Evolutionary conservation across 2,113 vertebrate genomes (phyloP), one percentile per base, ranked within the genome.

Genomic region (Eolophus roseicapilla): DNA sequence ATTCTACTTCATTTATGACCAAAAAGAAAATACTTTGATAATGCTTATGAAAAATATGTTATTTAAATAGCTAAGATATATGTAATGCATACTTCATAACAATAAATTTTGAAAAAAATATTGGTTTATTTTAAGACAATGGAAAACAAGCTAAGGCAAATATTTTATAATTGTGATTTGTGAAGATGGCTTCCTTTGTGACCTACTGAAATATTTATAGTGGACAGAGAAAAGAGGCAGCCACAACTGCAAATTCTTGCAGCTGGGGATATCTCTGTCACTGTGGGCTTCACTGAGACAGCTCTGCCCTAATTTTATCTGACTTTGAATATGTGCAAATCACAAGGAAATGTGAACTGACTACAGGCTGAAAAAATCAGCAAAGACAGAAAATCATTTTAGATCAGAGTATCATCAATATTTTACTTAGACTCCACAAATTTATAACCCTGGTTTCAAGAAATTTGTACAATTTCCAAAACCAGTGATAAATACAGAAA

Each of bases 301-400:
- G 94, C 97, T 98, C 97, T 98, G 98, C 96, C 98, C 98, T 99
- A 99, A 99, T 99, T 99, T 99, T 98, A 98, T 99, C 96, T 98
- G 98, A 99, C 98, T 99, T 96, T 95, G 98, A 98, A 98, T 98
- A 97, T 98, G 98, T 97, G 97, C 92, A 97, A 98, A 99, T 98
- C 98, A 98, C 96, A 98, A 98, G 81, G 91, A 97, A 98, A 98
- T 96, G 93, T 96, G 94, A 98, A 98, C 96, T 97, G 98, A 98
- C 97, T 97, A 94, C 69, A 96, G 87, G 86, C 92, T 84, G 78
- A 88, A 94, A 97, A 98, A 97, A 98, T 95, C 92, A 93, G 83
- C 77, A 93, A 97, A 98, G 97, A 98, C 97, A 98, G 97, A 98
- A 98, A 98, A 98, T 98, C 94, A 98, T 98, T 99, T 98, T 98